Base-by-base conservation (phyloP, 2,888 invertebrate species). In the Platerodrilus igneus region DNA sequence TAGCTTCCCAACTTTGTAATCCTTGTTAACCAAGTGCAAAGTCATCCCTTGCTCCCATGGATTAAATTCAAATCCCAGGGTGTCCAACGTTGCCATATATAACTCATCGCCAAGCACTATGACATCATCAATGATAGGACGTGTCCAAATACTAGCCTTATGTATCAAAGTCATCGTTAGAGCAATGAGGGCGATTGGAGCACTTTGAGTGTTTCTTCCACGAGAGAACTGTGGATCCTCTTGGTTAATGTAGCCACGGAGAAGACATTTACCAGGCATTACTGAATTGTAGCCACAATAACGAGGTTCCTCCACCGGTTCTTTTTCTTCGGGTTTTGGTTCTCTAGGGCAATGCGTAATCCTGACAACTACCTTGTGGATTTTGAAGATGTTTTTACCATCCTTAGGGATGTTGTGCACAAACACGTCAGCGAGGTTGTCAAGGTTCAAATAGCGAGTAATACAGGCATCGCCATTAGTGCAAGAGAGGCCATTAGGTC, bases 131-230 rank as follows among this genome's bases (percentile, higher is more conserved):
- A 76, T 55, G 0, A 80, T 77, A n/a, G 72, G 71, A 3, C 68
- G 63, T 3, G 77, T 74, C 81, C 81, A 82, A 3, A 74, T 67
- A 27, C 71, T 70, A 0, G 78, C 71, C 3, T 74, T 70, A 5
- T 79, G 74, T 0, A 78, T 58, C 47, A 73, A 68, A 0, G 77
- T 69, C 79, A 80, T 78, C 11, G 75, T 76, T 0, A 76, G 66
- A 0, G 75, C 71, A 1, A 76, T 74, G 0, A 79, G 57, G 0
- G 79, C 77, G 1, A 73, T 73, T 3, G 75, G 72, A 0, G 79
- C 67, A 1, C 76, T 75, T 38, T 79, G 76, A 1, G 71, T 63
- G 1, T 73, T 57, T 0, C 69, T 57, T 14, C 71, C 72, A 21
- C 73, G 67, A 0, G 67, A 71, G 58, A 79, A 81, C 42, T 72